Evolutionary conservation across 2,888 invertebrate genomes (phyloP), one percentile per base, ranked within the genome.

Genomic region (Cosmia trapezina): DNA sequence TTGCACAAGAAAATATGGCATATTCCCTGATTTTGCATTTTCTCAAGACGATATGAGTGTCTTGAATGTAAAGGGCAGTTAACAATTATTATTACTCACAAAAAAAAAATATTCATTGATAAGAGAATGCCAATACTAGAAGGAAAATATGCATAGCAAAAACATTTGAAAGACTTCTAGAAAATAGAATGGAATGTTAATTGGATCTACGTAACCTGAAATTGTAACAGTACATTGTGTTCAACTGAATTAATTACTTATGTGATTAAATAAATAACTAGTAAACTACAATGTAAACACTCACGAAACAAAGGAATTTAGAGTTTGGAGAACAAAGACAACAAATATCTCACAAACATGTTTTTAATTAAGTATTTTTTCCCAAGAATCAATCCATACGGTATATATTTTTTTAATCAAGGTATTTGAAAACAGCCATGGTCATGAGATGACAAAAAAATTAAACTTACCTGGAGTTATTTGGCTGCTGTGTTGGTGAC

Each of bases 401-500:
- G 51, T 37, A 62, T 76, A 5, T 49, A 49, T 54, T 76, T 75
- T 64, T 62, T 70, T 28, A 5, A 41, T 74, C 45, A 80, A 74
- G 61, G 47, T 43, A 53, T 53, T 1, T 41, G 4, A 45, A 47
- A 66, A 33, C 22, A 19, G 7, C 45, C 45, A 61, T 73, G 49
- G 47, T 51, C 56, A 77, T 64, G 63, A 76, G 28, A 41, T 63
- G 59, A 49, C 56, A 81, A 68, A 81, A 68, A 81, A 67, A 62
- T 51, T 51, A 56, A 78, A 71, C 43, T 66, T 83, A 95, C 95
- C 96, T 94, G 51, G 94, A 90, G 78, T 95, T 96, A 81, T 94
- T 97, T 12, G 97, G 95, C 80, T 97, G 96, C 79, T 95, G 94
- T n/a, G 96, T 96, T 73, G 96, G 96, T 62, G 97, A 97, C n/a